phyloP scores from a whole-genome alignment of 2,113 vertebrate species.

The Ovibos moschatus region DNA sequence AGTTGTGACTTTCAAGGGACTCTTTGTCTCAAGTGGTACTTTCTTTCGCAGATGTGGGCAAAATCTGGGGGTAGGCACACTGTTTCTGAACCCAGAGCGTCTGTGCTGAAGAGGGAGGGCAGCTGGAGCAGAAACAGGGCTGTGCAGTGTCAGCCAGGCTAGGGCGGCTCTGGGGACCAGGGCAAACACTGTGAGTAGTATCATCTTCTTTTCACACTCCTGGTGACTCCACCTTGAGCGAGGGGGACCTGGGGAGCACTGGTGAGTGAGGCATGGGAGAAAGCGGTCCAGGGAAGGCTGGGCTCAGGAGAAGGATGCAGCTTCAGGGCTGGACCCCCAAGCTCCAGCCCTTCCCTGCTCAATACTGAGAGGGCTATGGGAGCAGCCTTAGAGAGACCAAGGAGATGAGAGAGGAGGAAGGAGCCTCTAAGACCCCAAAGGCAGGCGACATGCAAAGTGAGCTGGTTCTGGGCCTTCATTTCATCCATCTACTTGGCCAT shows the following conservation, averaged over 20 bases:
- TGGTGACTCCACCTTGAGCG: neutral
- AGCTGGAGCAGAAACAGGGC: neutral
- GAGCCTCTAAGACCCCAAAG: neutral
- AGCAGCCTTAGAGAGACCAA: neutral
- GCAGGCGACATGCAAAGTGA: neutral
- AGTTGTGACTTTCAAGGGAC: neutral
- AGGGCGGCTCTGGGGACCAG: neutral
- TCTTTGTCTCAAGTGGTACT: neutral
- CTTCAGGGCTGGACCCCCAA: neutral
- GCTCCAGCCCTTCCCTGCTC: accelerated
- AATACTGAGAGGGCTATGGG: neutral
- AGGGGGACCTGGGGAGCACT: neutral
- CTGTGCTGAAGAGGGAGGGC: neutral
- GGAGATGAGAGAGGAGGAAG: neutral
- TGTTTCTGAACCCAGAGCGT: neutral
- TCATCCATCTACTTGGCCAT: neutral
- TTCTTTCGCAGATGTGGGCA: neutral
- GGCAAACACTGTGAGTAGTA: neutral
- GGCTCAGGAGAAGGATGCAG: neutral
- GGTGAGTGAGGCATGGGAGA: neutral
- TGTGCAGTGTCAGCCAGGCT: neutral
- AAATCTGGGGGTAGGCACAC: neutral
- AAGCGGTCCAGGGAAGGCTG: neutral
- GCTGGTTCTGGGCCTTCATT: neutral
- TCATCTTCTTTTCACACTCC: too few relatives aligned